phyloP scores from a whole-genome alignment of 1,140 invertebrate species.

The Drosophila funebris region DNA sequence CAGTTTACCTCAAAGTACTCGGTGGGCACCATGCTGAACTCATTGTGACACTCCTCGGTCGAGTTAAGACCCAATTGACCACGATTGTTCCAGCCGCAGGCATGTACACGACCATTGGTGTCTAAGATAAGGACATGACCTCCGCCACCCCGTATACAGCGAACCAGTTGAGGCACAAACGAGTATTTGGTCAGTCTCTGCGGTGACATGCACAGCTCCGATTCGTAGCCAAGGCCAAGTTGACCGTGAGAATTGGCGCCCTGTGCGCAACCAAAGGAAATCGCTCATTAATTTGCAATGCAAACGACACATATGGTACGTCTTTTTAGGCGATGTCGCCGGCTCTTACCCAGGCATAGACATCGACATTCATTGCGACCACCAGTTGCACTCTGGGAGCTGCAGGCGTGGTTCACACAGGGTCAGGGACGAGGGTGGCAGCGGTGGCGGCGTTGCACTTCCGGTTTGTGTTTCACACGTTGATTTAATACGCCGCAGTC shows the following conservation, averaged over 20 bases:
- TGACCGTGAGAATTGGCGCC: slow-evolving; percentile 94
- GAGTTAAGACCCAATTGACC: slow-evolving; percentile 89
- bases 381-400: slow-evolving; percentile 56
- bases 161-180: slow-evolving; percentile 84
- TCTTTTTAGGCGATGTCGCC: background rate
- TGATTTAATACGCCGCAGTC: slow-evolving; percentile 77
- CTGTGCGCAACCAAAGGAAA: slow-evolving; percentile 84
- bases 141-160: slow-evolving; percentile 89
- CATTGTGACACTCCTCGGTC: slow-evolving; percentile 61
- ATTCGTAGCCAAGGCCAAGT: slow-evolving; percentile 87
- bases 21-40: slow-evolving; percentile 66
- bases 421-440: slow-evolving; percentile 15
- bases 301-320: slow-evolving; percentile 49
- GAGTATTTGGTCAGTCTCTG: slow-evolving; percentile 85
- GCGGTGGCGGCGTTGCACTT: slow-evolving; percentile 55
- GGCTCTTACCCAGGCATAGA: slow-evolving; percentile 66
- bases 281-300: slow-evolving; percentile 78
- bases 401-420: background rate
- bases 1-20: slow-evolving; percentile 65
- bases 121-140: slow-evolving; percentile 90
- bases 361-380: slow-evolving; percentile 53
- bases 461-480: slow-evolving; percentile 72
- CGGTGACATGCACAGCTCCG: slow-evolving; percentile 88
- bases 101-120: slow-evolving; percentile 88
- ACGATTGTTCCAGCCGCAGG: slow-evolving; percentile 94